A percentile compares a stretch with the other conserved stretches of the same genome.
Conservation (phyloP, 2,888 invertebrate genomes). For the Stegophylla sp. region DNA sequence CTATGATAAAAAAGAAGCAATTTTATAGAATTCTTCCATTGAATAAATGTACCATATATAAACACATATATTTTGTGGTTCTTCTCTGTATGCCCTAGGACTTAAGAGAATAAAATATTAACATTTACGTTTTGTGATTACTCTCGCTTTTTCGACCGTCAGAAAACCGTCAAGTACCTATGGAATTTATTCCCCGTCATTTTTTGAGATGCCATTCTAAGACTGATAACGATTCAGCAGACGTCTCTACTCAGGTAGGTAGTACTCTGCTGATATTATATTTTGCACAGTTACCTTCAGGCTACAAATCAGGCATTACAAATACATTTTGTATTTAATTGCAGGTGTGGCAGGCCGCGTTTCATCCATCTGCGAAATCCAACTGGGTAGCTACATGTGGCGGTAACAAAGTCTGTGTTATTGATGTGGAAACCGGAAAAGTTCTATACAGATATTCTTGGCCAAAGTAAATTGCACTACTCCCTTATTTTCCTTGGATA, state of each 20-base stretch:
- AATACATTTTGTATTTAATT: background rate
- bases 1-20: no score
- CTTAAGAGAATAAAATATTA: no score
- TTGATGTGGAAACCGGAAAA: slow-evolving; percentile 65
- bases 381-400: slow-evolving; percentile 67
- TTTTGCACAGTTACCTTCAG: no score
- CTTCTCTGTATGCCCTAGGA: no score
- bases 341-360: slow-evolving; percentile 66
- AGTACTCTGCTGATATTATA: no score
- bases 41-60: no score
- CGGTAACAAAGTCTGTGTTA: slow-evolving; percentile 67
- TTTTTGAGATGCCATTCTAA: slow-evolving; percentile 67
- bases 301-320: no score
- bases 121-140: no score
- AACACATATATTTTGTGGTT: no score
- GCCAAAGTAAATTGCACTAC: slow-evolving; percentile 32
- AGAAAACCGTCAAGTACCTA: background rate
- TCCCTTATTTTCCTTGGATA: no score
- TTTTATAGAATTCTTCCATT: no score
- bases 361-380: slow-evolving; percentile 64
- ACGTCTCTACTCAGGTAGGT: slow-evolving; percentile 66
- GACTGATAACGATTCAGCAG: slow-evolving; percentile 65
- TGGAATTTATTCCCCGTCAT: slow-evolving; percentile 61
- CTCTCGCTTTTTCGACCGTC: no score
- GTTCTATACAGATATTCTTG: slow-evolving; percentile 57